These are phyloP conservation scores for Emys orbicularis DNA, from an alignment of 2,797 vertebrate genomes.

Conservation along the genomic window DNA sequence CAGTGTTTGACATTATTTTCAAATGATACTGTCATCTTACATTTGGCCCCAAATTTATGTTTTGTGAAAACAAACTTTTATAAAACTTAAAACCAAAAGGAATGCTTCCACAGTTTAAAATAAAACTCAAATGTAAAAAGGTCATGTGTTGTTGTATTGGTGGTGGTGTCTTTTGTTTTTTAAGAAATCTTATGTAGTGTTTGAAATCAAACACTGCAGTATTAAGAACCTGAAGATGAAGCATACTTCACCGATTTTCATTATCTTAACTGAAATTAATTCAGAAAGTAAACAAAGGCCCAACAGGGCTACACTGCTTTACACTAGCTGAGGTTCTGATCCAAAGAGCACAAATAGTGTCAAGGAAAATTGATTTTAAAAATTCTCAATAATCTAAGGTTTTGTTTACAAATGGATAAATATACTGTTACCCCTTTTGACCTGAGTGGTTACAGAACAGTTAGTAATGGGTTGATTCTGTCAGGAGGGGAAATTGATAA, in stretches of 20 bases:
- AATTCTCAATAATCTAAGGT: neutral
- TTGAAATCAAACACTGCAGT: neutral
- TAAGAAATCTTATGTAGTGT: no score
- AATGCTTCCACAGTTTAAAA: neutral
- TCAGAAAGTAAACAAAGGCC: neutral
- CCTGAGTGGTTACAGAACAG: neutral
- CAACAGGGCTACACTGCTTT: neutral
- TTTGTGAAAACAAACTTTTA: neutral
- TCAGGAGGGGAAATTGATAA: neutral
- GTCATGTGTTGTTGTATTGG: neutral
- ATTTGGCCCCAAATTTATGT: neutral
- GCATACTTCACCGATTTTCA: neutral
- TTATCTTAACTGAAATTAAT: fast-evolving
- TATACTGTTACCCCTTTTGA: neutral
- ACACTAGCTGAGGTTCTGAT: neutral
- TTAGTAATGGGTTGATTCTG: neutral
- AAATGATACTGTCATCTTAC: neutral
- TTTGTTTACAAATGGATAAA: neutral
- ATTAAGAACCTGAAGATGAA: neutral
- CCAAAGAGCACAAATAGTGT: neutral
- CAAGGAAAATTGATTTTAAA: neutral
- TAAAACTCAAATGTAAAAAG: neutral
- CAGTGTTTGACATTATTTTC: neutral
- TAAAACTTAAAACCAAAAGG: neutral
- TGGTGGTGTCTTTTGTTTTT: neutral